A percentile compares a stretch with the other conserved stretches of the same genome.
phyloP scores from a whole-genome alignment of 1,140 invertebrate genomes.

The Phthorimaea operculella region DNA sequence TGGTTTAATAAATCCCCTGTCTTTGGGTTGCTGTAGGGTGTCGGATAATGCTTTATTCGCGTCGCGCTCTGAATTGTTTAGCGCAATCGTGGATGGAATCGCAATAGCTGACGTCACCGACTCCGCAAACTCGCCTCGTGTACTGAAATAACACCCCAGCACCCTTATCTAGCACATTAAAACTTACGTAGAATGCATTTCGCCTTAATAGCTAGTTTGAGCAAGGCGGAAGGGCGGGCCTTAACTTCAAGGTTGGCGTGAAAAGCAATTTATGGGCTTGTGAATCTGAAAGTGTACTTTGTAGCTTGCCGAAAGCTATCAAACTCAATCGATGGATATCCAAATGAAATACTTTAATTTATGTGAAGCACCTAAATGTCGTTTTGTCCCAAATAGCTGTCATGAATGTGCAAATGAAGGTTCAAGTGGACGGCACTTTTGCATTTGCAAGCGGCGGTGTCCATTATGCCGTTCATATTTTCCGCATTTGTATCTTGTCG shows the following conservation, averaged over 20 bases:
- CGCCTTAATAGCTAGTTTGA: too few species aligned
- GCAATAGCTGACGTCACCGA: constrained; percentile 14
- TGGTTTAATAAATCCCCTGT: constrained; percentile 24
- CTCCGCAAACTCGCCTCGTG: too few species aligned
- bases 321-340: background rate
- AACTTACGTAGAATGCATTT: too few species aligned
- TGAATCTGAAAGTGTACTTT: too few species aligned
- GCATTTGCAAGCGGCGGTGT: background rate
- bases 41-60: constrained; percentile 21
- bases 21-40: constrained; percentile 6
- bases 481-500: too few species aligned
- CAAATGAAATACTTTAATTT: background rate
- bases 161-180: too few species aligned
- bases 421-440: background rate
- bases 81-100: constrained; percentile 25
- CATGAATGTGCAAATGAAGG: constrained; percentile 5
- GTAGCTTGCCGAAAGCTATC: too few species aligned
- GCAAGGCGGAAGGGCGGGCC: too few species aligned
- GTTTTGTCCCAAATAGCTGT: background rate
- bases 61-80: constrained; percentile 26
- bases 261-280: too few species aligned
- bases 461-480: too few species aligned
- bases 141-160: too few species aligned
- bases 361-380: background rate
- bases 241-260: too few species aligned